Base-by-base conservation (phyloP, 2,113 vertebrate species). In the Paedocypris sp. region DNA sequence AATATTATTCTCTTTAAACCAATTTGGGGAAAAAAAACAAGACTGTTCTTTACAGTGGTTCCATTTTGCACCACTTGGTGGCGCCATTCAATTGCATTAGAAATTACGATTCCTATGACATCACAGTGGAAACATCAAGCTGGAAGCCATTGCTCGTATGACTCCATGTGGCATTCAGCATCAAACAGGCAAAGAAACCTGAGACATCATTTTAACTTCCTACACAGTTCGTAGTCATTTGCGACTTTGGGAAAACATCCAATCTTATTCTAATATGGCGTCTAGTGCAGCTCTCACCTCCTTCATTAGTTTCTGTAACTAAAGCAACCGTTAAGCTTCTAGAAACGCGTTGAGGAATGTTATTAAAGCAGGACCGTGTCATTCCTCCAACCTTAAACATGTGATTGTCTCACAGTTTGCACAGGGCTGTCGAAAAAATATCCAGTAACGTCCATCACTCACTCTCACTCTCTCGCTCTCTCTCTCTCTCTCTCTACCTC, bases 401-500 rank as follows among this genome's bases (percentile, higher is more conserved):
- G 16, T 13, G 16, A 39, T 29, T 42, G 52, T 41, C 41, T 39
- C 45, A 64, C 5, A 22, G 19, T 35, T 32, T 11, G 28, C 19
- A 33, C 26, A 16, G 22, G 42, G 19, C 12, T n/a, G n/a, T n/a
- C n/a, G n/a, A n/a, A n/a, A n/a, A n/a, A n/a, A n/a, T n/a, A n/a
- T n/a, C n/a, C n/a, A n/a, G n/a, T n/a, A n/a, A n/a, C n/a, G n/a
- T n/a, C n/a, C n/a, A n/a, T 39, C 9, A 29, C 25, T 46, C 23
- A 15, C 13, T 6, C 48, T 32, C 28, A 52, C 35, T 77, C 62
- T 25, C 11, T 29, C 28, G 19, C 54, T 22, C 47, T 23, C 35
- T 36, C 43, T 60, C 36, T 68, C 60, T 48, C 49, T 29, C 18
- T 46, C 39, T 29, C 18, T 73, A n/a, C n/a, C n/a, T n/a, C n/a